Percentiles rank a stretch among this genome's conserved stretches.
These are phyloP conservation scores for Xestia ashworthii DNA, from an alignment of 2,888 invertebrate genomes.

Conservation along the genomic window DNA sequence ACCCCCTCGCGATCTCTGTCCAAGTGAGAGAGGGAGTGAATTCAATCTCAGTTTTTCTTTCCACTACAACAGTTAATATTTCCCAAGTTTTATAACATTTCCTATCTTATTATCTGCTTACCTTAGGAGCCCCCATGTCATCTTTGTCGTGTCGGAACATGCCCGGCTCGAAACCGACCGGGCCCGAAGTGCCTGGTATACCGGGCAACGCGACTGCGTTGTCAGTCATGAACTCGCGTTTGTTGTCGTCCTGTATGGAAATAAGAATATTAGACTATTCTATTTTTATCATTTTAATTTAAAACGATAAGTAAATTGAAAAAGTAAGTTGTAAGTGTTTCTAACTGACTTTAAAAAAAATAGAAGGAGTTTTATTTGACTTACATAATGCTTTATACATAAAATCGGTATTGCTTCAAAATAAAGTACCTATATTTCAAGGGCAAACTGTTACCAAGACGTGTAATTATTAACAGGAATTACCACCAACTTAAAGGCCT, in stretches of 20 bases:
- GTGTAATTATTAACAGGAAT: no score
- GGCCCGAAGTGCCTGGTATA: conserved; percentile 92
- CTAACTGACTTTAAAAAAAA: neutral
- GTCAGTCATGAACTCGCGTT: conserved; percentile 93
- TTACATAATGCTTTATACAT: no score
- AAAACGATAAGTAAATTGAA: neutral
- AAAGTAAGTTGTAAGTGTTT: neutral
- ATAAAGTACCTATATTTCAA: no score
- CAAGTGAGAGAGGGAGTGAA: neutral
- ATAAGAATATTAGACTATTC: neutral
- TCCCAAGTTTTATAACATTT: neutral
- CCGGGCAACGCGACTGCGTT: conserved; percentile 95
- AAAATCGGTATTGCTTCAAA: no score
- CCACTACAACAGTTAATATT: neutral
- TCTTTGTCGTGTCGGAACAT: conserved; percentile 94
- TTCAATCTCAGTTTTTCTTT: neutral
- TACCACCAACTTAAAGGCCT: no score
- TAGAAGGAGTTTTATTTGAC: neutral
- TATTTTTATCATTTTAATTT: neutral
- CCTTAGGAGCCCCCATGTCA: conserved; percentile 85
- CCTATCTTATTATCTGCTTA: conserved; percentile 56
- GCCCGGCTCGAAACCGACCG: conserved; percentile 95
- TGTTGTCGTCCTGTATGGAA: conserved; percentile 86
- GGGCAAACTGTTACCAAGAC: no score
- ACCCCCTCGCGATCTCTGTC: neutral